Evolutionary conservation across 1,140 invertebrate genomes (phyloP).

Genomic region (Drosophila kepulauana): DNA sequence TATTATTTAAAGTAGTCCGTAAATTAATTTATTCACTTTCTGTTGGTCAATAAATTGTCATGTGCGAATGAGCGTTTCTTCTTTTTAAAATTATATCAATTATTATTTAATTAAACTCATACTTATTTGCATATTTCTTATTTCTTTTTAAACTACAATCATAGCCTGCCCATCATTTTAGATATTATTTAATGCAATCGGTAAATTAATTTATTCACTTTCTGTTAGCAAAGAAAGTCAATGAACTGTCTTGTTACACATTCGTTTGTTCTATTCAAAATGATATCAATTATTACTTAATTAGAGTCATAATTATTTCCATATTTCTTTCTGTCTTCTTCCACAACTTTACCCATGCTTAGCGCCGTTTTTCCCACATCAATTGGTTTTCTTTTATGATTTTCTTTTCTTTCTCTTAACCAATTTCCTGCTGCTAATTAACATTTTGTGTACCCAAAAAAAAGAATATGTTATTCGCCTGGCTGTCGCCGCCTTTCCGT

Average conservation of each 20-base stretch:
- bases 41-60: too few species aligned
- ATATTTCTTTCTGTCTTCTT: not conserved
- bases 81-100: too few species aligned
- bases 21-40: too few species aligned
- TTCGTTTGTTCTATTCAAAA: not conserved
- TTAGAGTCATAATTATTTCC: not conserved
- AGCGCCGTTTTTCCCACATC: slow-evolving; percentile 29
- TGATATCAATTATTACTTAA: not conserved
- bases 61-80: too few species aligned
- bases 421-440: slow-evolving; percentile 58
- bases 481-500: slow-evolving; percentile 47
- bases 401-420: slow-evolving; percentile 22
- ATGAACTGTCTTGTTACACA: not conserved
- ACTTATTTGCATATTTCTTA: too few species aligned
- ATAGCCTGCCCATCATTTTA: too few species aligned
- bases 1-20: too few species aligned
- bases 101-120: too few species aligned
- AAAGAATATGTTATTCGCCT: slow-evolving; percentile 4
- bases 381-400: slow-evolving; percentile 18
- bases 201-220: too few species aligned
- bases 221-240: not conserved
- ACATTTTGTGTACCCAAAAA: slow-evolving; percentile 52
- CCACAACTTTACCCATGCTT: not conserved
- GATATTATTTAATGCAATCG: too few species aligned
- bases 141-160: too few species aligned